Base-by-base conservation (phyloP, 2,888 invertebrate genomes). In the Cancer borealis region DNA sequence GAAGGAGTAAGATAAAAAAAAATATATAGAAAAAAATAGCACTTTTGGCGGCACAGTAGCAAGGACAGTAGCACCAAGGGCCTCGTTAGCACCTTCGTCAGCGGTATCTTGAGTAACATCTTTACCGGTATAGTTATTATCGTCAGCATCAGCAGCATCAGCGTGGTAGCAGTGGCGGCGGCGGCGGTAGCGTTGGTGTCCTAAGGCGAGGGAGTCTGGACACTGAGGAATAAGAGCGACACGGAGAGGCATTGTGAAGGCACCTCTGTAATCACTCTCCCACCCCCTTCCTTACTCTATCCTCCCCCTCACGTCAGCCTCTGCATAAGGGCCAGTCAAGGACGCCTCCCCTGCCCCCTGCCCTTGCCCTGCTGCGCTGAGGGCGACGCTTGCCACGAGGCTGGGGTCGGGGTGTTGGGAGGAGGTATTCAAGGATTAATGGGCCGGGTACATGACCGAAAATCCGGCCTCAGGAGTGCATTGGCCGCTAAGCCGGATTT, bases 391-490 rank as follows among this genome's bases (percentile, higher is more conserved):
- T 26, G 26, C 73, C 73, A 84, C 39, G 84, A 84, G n/a, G 39
- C 39, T 30, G 84, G n/a, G 84, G 84, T 30, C 1, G n/a, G 39
- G 39, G 66, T 39, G 2, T 14, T 21, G 66, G 21, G 10, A 14
- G 17, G 26, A n/a, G 73, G 73, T 79, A 21, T 79, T 79, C 73
- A 79, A 79, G 73, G 73, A 79, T 79, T 79, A 79, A 79, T 79
- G 26, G 73, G n/a, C 73, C 26, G 26, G 73, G 30, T 6, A 79
- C 26, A 79, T 79, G 26, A 10, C 73, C 30, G 26, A n/a, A 79
- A 79, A 79, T 79, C 73, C 73, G 6, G 73, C 73, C 30, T 26
- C n/a, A 10, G 8, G 10, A 10, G 73, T 79, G 73, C 73, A 79
- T n/a, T 26, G 73, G 21, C 26, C 73, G 8, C 30, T 30, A n/a